Base-by-base conservation (phyloP, 2,888 invertebrate genomes). In the Campoplex capitator region DNA sequence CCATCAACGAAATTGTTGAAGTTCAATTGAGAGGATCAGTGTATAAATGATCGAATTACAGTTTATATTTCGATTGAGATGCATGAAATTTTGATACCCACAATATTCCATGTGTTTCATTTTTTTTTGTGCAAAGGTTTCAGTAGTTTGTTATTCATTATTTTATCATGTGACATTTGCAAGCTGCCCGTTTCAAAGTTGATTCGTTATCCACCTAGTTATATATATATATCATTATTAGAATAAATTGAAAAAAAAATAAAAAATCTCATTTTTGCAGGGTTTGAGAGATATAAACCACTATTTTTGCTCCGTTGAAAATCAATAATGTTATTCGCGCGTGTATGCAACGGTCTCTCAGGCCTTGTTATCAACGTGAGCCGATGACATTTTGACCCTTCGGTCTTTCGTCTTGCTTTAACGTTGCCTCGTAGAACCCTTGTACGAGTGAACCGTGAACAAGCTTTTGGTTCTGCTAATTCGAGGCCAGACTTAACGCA, bases 381-480 rank as follows among this genome's bases (percentile, higher is more conserved):
- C 54, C 78, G 79, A 45, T 84, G 79, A 79, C 74, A 74, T 48
- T 13, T 58, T 32, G 75, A 79, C 79, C 84, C 75, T 48, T n/a
- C 58, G 84, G 79, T 58, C 65, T 42, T 84, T 74, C 74, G 54
- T 84, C 84, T 79, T 68, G 54, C 74, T 78, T 74, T 79, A 56
- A 28, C 74, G n/a, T 58, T 18, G 58, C 70, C 35, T 13, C 51
- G 18, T 35, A 32, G 18, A 42, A 65, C 4, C 38, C 38, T 23
- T 38, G 38, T 18, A 74, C 13, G 13, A 45, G 68, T 23, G 67
- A 54, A 73, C 56, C 84, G 32, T 74, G 68, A 73, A 67, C 84
- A 73, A 84, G 65, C 78, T 84, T 58, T 79, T 74, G 56, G 45
- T 48, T 35, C 68, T 18, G 48, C n/a, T 70, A 81, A 83, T 70